phyloP scores from a whole-genome alignment of 2,113 vertebrate genomes.

The Megaceryle maxima region DNA sequence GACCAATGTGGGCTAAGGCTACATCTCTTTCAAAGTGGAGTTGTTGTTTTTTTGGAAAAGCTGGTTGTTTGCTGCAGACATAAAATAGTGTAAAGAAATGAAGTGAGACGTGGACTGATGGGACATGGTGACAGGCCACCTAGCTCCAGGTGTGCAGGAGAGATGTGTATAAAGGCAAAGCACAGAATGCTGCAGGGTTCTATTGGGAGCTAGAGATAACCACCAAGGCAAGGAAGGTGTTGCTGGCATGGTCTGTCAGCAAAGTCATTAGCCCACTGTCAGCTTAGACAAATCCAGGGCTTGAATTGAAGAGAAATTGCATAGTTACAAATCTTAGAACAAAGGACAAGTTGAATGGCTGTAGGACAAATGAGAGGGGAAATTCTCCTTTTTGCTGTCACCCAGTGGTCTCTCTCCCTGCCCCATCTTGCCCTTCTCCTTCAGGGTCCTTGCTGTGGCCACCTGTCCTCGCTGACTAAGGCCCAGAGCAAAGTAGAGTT shows the following conservation, averaged over 20 bases:
- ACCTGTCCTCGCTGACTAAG: neutral
- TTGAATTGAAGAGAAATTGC: neutral
- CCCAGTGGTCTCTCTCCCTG: neutral
- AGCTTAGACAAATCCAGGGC: neutral
- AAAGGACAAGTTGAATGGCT: neutral
- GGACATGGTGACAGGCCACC: neutral
- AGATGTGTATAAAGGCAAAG: neutral
- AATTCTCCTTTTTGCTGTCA: neutral
- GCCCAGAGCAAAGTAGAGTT: neutral
- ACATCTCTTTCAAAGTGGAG: accelerated
- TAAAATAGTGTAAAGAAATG: neutral
- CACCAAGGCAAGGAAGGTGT: neutral
- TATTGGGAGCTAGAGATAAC: neutral
- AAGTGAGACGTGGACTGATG: accelerated
- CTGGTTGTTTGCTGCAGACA: neutral
- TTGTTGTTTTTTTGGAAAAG: neutral
- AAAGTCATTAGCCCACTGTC: accelerated
- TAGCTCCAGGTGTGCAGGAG: neutral
- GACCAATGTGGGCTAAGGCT: accelerated
- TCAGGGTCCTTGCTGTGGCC: neutral
- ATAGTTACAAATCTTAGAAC: neutral
- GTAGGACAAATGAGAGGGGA: neutral
- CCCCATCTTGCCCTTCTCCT: neutral
- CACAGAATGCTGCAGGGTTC: accelerated
- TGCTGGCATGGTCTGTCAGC: neutral